Evolutionary conservation across 2,113 vertebrate genomes (phyloP).

Genomic region (Centropus bengalensis): DNA sequence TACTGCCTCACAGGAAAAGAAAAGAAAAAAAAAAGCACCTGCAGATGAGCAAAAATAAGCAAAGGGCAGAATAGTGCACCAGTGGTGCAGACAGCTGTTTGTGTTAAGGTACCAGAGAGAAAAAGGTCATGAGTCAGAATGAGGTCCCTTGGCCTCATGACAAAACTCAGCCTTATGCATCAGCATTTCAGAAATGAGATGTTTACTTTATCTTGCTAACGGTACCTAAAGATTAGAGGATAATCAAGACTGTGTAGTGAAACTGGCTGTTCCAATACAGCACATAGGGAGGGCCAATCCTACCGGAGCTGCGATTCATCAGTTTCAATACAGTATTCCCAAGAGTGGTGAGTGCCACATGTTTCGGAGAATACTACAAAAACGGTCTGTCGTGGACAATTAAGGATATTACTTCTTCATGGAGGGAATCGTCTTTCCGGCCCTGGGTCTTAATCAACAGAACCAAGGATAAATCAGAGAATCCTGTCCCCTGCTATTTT

Average conservation of each 20-base stretch:
- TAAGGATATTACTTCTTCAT: not conserved
- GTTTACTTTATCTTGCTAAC: not conserved
- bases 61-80: not conserved
- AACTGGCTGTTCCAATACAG: not conserved
- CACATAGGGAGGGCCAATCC: not conserved
- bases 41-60: not conserved
- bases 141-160: not conserved
- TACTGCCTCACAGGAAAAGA: not conserved
- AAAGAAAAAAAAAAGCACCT: not conserved
- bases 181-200: not conserved
- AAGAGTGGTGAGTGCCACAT: not conserved
- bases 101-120: not conserved
- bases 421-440: not conserved
- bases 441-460: not conserved
- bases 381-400: not conserved
- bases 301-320: not conserved
- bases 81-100: not conserved
- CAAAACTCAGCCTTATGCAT: not conserved
- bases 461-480: not conserved
- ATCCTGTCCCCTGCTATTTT: constrained; percentile 8
- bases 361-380: not conserved
- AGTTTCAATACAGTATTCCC: not conserved
- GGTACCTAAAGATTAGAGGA: not conserved
- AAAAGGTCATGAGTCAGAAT: not conserved
- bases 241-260: not conserved